phyloP scores from a whole-genome alignment of 2,888 invertebrate species.

The Lycocerus yunnanus region DNA sequence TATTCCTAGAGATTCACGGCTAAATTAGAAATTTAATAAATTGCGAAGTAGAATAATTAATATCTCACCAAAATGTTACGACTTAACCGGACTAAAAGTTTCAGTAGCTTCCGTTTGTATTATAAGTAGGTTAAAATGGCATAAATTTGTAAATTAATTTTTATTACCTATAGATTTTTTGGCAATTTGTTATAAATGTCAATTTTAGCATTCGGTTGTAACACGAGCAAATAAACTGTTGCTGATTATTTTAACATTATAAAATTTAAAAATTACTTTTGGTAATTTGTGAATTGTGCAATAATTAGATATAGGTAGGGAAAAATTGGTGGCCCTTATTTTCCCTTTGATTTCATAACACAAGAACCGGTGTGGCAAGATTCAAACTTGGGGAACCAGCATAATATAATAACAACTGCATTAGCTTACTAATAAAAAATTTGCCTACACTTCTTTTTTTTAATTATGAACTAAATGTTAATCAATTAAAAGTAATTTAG shows the following conservation, averaged over 20 bases:
- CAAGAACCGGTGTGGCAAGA: background rate
- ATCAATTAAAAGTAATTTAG: background rate
- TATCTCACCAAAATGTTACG: background rate
- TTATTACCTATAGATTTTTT: background rate
- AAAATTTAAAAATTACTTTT: background rate
- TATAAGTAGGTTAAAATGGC: constrained; percentile 2
- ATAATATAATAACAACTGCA: too few species aligned
- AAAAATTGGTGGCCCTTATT: background rate
- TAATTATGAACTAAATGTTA: background rate
- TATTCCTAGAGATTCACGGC: background rate
- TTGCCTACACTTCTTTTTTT: background rate
- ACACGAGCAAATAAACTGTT: background rate
- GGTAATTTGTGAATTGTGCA: too few species aligned
- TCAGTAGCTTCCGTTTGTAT: background rate
- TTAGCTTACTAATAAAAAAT: background rate
- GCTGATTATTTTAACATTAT: background rate
- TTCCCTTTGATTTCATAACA: background rate
- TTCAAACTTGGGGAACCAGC: background rate
- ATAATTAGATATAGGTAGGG: too few species aligned
- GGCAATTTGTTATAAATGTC: background rate
- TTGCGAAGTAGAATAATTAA: background rate
- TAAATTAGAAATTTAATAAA: background rate
- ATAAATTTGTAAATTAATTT: constrained; percentile 1
- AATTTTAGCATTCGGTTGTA: background rate
- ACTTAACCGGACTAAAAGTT: background rate